phyloP scores from a whole-genome alignment of 2,113 vertebrate species.

The Caranx melampygus region DNA sequence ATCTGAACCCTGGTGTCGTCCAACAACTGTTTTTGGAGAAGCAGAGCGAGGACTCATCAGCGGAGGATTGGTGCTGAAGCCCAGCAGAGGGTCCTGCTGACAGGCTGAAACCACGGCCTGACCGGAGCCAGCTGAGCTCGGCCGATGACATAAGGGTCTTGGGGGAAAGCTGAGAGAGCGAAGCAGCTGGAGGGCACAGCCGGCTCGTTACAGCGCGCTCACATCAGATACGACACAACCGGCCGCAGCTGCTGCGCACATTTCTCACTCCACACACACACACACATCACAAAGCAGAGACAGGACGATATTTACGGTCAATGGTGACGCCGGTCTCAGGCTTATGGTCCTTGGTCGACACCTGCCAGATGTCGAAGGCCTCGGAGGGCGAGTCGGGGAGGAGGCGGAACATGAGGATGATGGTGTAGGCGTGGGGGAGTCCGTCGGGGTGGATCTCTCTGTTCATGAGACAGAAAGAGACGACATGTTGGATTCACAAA shows the following conservation, averaged over 20 bases:
- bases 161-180: constrained; percentile 3
- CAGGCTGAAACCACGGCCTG: constrained; percentile 18
- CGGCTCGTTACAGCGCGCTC: constrained; percentile 31
- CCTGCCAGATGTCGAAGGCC: constrained; percentile 97
- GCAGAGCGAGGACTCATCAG: constrained; percentile 19
- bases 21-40: constrained; percentile 9
- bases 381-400: constrained; percentile 91
- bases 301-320: constrained; percentile 86
- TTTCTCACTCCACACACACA: not conserved
- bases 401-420: constrained; percentile 94
- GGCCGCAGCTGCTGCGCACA: constrained; percentile 31
- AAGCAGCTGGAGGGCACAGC: constrained; percentile 23
- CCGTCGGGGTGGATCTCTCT: constrained; percentile 96
- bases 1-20: not conserved
- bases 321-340: constrained; percentile 93
- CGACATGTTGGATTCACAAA: not conserved
- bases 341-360: constrained; percentile 91
- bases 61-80: constrained; percentile 15
- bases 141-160: not conserved
- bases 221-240: constrained; percentile 26
- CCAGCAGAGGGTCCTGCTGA: constrained; percentile 15
- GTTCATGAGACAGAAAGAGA: constrained; percentile 42
- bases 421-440: constrained; percentile 90
- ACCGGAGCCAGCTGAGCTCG: constrained; percentile 39
- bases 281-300: not conserved